Conservation (phyloP, 2,888 invertebrate genomes). For the Villa cingulata region DNA sequence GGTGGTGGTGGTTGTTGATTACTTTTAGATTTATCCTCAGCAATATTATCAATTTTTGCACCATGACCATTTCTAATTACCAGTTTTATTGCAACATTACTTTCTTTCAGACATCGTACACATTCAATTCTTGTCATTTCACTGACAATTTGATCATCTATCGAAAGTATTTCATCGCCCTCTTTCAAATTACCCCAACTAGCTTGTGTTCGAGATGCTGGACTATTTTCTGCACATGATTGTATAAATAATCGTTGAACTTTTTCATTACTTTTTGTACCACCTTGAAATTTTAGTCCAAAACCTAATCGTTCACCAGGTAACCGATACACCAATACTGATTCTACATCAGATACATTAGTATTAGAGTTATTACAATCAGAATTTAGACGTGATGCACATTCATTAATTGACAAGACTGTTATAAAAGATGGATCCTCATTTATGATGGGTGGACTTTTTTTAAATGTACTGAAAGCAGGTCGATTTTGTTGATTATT, state of each 20-base stretch:
- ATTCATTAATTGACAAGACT: slow-evolving; percentile 45
- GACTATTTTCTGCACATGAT: slow-evolving; percentile 76
- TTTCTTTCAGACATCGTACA: slow-evolving; percentile 71
- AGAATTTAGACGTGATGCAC: slow-evolving; percentile 13
- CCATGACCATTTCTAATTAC: slow-evolving; percentile 45
- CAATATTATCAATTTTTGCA: slow-evolving; percentile 23
- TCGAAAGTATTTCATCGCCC: slow-evolving; percentile 79
- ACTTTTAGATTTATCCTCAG: slow-evolving; percentile 36
- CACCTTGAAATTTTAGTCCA: slow-evolving; percentile 84
- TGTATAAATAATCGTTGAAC: slow-evolving; percentile 75
- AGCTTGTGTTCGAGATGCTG: slow-evolving; percentile 67
- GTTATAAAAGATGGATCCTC: slow-evolving; percentile 42
- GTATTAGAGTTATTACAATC: slow-evolving; percentile 11
- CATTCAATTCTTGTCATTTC: slow-evolving; percentile 77
- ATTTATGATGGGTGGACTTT: slow-evolving; percentile 10
- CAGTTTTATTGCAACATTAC: slow-evolving; percentile 66
- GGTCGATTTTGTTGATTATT: slow-evolving; percentile 12
- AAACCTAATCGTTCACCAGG: slow-evolving; percentile 84
- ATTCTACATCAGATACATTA: slow-evolving; percentile 41
- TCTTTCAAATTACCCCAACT: slow-evolving; percentile 75
- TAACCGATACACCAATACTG: slow-evolving; percentile 68
- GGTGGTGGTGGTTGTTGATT: slow-evolving; percentile 54
- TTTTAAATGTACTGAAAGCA: slow-evolving; percentile 6
- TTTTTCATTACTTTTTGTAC: slow-evolving; percentile 64
- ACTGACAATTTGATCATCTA: slow-evolving; percentile 65